Conservation (phyloP, 2,888 invertebrate genomes). For the Latrodectus elegans region DNA sequence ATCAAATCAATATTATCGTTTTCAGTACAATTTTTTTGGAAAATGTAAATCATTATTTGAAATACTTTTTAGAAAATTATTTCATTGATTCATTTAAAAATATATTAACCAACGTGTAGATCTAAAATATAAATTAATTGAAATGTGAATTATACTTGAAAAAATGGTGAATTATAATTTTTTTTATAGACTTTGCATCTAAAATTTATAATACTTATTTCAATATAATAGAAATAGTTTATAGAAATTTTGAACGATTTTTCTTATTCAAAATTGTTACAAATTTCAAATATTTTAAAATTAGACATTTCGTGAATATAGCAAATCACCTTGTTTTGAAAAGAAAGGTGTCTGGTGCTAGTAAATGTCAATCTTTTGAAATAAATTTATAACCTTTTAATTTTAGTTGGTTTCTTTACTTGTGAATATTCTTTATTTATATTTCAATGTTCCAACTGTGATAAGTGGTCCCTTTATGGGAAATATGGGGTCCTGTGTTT, state of each 20-base stretch:
- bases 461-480: slow-evolving; percentile 52
- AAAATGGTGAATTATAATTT: too few species aligned
- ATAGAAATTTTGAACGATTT: neutral
- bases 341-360: neutral
- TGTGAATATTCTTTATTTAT: slow-evolving; percentile 32
- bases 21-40: too few species aligned
- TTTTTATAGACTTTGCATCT: too few species aligned
- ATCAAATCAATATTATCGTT: too few species aligned
- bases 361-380: neutral
- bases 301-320: neutral
- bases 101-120: too few species aligned
- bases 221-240: too few species aligned
- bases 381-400: slow-evolving; percentile 10
- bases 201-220: too few species aligned
- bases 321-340: slow-evolving; percentile 29
- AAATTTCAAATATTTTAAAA: neutral
- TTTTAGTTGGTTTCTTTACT: slow-evolving; percentile 39
- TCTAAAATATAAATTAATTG: too few species aligned
- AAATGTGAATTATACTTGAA: too few species aligned
- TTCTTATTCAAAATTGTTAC: neutral
- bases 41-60: too few species aligned
- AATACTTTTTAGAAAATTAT: too few species aligned
- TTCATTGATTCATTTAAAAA: too few species aligned
- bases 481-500: slow-evolving; percentile 39
- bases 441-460: slow-evolving; percentile 62